Conservation (phyloP, 2,888 invertebrate genomes). For the Pyrrhia umbra region DNA sequence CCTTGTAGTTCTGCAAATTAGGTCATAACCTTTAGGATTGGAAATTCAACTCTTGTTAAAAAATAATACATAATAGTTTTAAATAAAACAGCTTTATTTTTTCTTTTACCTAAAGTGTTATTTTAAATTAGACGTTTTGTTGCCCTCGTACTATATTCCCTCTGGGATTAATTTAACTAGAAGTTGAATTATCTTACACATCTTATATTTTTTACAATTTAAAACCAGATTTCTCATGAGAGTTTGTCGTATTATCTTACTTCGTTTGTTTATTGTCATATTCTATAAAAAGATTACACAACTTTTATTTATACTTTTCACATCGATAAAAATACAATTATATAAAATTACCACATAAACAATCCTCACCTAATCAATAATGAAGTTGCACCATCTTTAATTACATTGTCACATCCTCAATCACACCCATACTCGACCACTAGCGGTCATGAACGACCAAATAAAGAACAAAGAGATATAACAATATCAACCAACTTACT, state of each 20-base stretch:
- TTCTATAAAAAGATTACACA: background rate
- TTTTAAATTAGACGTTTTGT: background rate
- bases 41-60: too few species aligned
- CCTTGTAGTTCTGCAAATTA: too few species aligned
- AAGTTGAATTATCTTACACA: background rate
- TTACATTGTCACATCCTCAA: background rate
- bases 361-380: background rate
- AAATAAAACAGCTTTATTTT: too few species aligned
- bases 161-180: constrained; percentile 5
- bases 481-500: background rate
- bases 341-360: too few species aligned
- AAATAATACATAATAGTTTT: too few species aligned
- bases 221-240: constrained; percentile 20
- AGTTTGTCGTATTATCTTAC: background rate
- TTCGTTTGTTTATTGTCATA: too few species aligned
- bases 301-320: too few species aligned
- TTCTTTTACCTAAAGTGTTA: background rate
- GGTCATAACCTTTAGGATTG: too few species aligned
- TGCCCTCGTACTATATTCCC: background rate
- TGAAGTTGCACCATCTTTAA: background rate
- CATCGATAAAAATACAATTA: too few species aligned
- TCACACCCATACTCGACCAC: background rate
- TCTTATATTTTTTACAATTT: background rate
- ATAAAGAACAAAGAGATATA: background rate
- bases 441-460: background rate